Percentiles rank a stretch among this genome's conserved stretches.
Conservation (phyloP, 2,113 vertebrate genomes). For the Phyllopteryx taeniolatus region DNA sequence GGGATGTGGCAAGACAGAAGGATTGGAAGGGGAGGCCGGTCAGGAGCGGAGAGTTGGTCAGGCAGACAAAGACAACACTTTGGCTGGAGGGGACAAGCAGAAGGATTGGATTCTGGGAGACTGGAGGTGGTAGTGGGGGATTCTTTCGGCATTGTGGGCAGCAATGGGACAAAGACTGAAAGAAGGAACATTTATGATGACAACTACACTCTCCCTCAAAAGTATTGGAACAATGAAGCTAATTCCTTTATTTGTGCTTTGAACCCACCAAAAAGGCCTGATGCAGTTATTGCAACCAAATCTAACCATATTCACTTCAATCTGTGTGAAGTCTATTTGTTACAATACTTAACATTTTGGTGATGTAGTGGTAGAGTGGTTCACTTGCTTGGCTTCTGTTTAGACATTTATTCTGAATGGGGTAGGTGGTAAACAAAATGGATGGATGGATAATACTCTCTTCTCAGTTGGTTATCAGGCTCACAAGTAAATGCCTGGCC, state of each 20-base stretch:
- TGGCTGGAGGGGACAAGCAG: slow-evolving; percentile 65
- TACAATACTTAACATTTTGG: no score
- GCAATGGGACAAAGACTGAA: slow-evolving; percentile 44
- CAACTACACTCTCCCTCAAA: slow-evolving; percentile 24
- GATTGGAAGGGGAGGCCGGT: slow-evolving; percentile 51
- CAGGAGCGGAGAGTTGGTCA: slow-evolving; percentile 59
- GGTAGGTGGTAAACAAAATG: no score
- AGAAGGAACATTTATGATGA: slow-evolving; percentile 49
- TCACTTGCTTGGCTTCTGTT: no score
- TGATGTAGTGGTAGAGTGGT: no score
- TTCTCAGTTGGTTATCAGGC: no score
- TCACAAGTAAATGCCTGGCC: no score
- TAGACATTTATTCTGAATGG: no score
- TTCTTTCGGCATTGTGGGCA: slow-evolving; percentile 59
- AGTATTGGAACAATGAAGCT: background rate
- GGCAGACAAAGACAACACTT: slow-evolving; percentile 55
- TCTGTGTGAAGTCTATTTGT: no score
- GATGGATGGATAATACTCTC: no score
- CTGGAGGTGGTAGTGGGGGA: slow-evolving; percentile 55
- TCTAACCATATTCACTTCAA: background rate
- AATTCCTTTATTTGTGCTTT: background rate
- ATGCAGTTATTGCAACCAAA: background rate
- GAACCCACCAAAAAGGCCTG: background rate
- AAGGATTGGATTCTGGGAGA: slow-evolving; percentile 66
- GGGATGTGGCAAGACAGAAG: slow-evolving; percentile 54